Percentiles rank a stretch among this genome's conserved stretches.
Conservation (phyloP, 2,113 vertebrate genomes). For the Pitta sordida region DNA sequence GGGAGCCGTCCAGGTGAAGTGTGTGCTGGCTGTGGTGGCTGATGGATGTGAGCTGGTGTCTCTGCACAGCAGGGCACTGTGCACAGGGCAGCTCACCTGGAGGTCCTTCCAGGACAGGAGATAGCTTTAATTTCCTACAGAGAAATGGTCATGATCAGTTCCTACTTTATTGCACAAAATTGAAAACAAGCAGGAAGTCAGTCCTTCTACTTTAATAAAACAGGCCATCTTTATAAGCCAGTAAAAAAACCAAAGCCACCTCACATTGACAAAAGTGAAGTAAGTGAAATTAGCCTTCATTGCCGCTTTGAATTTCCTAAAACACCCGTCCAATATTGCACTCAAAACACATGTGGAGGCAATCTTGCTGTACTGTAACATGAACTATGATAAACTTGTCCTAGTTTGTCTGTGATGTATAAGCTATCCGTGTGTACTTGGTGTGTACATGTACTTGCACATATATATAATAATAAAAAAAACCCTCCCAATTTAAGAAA, state of each 20-base stretch:
- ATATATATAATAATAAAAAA: rapidly evolving
- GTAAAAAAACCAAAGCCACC: neutral
- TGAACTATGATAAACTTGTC: neutral
- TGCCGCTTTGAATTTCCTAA: neutral
- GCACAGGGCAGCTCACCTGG: neutral
- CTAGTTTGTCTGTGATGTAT: neutral
- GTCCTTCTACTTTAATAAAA: neutral
- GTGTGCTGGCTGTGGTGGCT: neutral
- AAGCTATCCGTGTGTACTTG: neutral
- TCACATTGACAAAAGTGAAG: neutral
- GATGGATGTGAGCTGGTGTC: neutral
- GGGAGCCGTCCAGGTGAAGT: rapidly evolving
- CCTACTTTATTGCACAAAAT: neutral
- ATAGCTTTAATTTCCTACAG: neutral
- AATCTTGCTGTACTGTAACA: neutral
- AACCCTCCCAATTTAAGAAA: neutral
- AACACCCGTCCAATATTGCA: neutral
- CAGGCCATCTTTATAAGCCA: neutral
- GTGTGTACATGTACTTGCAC: neutral
- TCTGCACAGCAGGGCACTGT: rapidly evolving
- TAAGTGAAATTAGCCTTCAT: neutral
- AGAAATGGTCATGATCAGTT: neutral
- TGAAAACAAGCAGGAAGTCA: neutral
- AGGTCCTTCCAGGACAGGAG: neutral
- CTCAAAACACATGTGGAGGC: neutral